Evolutionary conservation across 1,140 invertebrate genomes (phyloP), one percentile per base, ranked within the genome.

Genomic region (Colletes gigas): DNA sequence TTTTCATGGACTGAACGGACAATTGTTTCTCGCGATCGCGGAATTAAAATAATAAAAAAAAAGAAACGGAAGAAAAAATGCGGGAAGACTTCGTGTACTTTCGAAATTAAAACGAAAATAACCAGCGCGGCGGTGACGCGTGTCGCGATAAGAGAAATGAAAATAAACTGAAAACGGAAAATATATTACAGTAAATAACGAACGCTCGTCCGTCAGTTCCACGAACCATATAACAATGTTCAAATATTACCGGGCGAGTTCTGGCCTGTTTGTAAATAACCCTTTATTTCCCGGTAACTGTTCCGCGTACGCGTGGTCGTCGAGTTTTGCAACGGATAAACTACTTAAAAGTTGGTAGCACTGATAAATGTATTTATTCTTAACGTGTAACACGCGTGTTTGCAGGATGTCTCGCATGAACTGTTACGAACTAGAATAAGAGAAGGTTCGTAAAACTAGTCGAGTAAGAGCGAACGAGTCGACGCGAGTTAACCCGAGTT

Each of bases 1-100:
- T 65, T 65, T 60, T 41, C 47, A 54, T 21, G 55, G 30, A 50
- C 39, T 19, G 39, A 47, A 60, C 76, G 54, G n/a, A 17, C 69
- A 70, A 86, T 78, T 77, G 78, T 73, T 86, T 63, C 81, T 68
- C 70, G 50, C 59, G 67, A 80, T 52, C 57, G 12, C 12, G 21
- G 19, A 59, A 78, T 73, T 55, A 73, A 79, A 68, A 39, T 14
- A 19, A n/a, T n/a, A 50, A 65, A 19, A n/a, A 57, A 57, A 7
- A 19, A 4, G 19, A 12, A 63, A 50, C 50, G 10, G 59, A 30
- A 57, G 30, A 75, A 68, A 72, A 63, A n/a, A n/a, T 2, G 30
- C 30, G 30, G 30, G 30, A 30, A 30, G 30, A 30, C 60, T 47
- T 30, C 10, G 9, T 67, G 15, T 47, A 60, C 54, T 44, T 52